A percentile compares a stretch with the other conserved stretches of the same genome.
phyloP scores from a whole-genome alignment of 1,140 invertebrate genomes.

The Temnothorax longispinosus region DNA sequence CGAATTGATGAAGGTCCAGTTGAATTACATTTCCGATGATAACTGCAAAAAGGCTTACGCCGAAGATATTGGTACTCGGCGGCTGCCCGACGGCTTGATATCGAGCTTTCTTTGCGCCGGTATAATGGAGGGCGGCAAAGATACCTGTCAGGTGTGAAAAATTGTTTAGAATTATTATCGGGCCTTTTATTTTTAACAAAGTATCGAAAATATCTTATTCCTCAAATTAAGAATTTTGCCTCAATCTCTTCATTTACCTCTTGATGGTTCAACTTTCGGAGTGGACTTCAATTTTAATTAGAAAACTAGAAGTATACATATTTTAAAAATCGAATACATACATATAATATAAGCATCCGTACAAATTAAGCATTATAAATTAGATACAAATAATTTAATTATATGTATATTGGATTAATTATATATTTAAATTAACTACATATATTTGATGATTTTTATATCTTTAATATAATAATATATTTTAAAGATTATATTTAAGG shows the following conservation, averaged over 20 bases:
- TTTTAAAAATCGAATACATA: neutral
- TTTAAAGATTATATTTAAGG: neutral
- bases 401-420: too few relatives aligned
- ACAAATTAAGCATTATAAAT: neutral
- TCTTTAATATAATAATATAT: neutral
- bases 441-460: neutral
- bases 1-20: constrained; percentile 89
- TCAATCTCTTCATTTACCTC: neutral
- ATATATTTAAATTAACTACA: neutral
- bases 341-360: neutral
- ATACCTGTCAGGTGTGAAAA: constrained; percentile 90
- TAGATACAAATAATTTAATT: neutral
- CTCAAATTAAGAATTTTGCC: neutral
- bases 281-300: neutral
- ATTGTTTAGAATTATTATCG: neutral
- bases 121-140: constrained; percentile 89
- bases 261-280: neutral
- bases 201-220: neutral
- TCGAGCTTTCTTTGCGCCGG: constrained; percentile 91
- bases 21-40: constrained; percentile 87
- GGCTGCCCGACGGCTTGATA: constrained; percentile 86
- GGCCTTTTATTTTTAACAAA: neutral
- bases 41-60: constrained; percentile 86
- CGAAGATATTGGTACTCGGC: constrained; percentile 76
- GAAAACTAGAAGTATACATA: neutral